Conservation (phyloP, 1,140 invertebrate species). For the Rhagoletis pomonella region DNA sequence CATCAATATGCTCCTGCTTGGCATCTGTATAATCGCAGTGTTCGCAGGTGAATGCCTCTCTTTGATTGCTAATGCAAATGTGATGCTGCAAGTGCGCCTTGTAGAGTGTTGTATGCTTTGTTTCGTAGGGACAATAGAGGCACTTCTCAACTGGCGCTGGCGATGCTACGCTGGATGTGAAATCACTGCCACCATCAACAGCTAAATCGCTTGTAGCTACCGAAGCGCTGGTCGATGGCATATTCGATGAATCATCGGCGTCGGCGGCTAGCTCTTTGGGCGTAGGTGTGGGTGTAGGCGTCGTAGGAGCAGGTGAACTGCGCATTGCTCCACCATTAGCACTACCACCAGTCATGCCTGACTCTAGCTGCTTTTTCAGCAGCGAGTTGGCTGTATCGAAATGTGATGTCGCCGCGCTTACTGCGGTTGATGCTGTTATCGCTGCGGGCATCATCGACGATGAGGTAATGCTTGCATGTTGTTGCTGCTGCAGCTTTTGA, state of each 20-base stretch:
- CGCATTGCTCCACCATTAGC: background rate
- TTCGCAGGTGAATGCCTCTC: constrained; percentile 84
- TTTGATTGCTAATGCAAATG: constrained; percentile 81
- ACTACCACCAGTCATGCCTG: constrained; percentile 49
- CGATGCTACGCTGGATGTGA: constrained; percentile 63
- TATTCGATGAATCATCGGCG: constrained; percentile 56
- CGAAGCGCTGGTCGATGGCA: constrained; percentile 67
- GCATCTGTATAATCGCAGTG: constrained; percentile 87
- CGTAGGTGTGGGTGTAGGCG: constrained; percentile 55
- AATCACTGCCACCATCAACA: constrained; percentile 61
- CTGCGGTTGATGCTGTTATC: constrained; percentile 56
- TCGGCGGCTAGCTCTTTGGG: constrained; percentile 59
- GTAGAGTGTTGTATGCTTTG: constrained; percentile 60
- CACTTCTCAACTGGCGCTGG: constrained; percentile 81
- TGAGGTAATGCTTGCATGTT: constrained; percentile 64
- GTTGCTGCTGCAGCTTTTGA: constrained; percentile 57
- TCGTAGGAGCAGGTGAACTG: constrained; percentile 30
- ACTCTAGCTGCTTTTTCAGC: constrained; percentile 70
- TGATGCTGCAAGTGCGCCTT: constrained; percentile 79
- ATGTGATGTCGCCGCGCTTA: constrained; percentile 49
- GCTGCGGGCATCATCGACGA: constrained; percentile 52
- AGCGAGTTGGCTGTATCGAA: constrained; percentile 66
- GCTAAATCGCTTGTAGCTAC: constrained; percentile 68
- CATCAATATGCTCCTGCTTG: constrained; percentile 63
- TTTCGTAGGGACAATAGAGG: constrained; percentile 77